These are phyloP conservation scores for Agrypnia vestita DNA, from an alignment of 1,140 invertebrate genomes.

Conservation along the genomic window DNA sequence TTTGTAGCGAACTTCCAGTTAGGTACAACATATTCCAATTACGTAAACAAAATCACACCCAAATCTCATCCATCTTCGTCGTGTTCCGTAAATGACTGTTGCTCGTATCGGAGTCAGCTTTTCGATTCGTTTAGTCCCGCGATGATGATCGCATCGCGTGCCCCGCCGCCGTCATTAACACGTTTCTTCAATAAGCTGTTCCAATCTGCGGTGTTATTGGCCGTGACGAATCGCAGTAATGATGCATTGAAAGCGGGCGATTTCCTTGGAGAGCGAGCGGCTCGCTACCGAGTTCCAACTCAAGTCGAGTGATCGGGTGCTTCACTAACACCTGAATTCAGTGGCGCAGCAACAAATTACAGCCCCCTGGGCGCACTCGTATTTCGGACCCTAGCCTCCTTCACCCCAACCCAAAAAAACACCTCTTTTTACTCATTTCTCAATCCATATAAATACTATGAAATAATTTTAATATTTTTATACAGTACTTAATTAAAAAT, in stretches of 20 bases:
- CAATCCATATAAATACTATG: no score
- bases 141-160: slow-evolving; percentile 47
- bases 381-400: no score
- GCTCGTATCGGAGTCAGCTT: slow-evolving; percentile 28
- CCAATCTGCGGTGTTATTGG: slow-evolving; percentile 16
- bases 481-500: no score
- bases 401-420: no score
- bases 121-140: slow-evolving; percentile 21
- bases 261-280: neutral
- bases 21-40: neutral
- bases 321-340: no score
- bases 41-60: slow-evolving; percentile 4
- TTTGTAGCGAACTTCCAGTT: no score
- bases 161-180: slow-evolving; percentile 24
- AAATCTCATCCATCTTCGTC: slow-evolving; percentile 29
- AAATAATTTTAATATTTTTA: no score
- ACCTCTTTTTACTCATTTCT: no score
- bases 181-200: slow-evolving; percentile 36
- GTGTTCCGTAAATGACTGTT: slow-evolving; percentile 3
- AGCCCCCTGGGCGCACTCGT: no score
- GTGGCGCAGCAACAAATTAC: no score
- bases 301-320: no score
- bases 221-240: slow-evolving; percentile 26
- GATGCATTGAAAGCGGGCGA: slow-evolving; percentile 27
- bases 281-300: no score